Percentiles rank a stretch among this genome's conserved stretches.
phyloP scores from a whole-genome alignment of 2,113 vertebrate species.

The Euleptes europaea region DNA sequence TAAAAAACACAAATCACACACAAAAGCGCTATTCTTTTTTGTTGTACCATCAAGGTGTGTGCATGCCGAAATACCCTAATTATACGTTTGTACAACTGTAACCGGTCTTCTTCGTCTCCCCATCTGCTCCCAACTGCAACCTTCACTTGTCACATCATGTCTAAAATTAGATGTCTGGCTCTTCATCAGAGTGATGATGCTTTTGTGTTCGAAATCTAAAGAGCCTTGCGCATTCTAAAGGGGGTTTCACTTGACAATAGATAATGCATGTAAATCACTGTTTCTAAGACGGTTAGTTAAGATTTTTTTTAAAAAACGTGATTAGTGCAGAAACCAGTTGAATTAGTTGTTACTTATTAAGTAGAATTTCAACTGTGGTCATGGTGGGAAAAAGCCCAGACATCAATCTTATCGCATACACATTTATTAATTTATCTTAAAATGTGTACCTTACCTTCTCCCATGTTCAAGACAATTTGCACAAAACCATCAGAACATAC shows the following conservation, averaged over 20 bases:
- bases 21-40: neutral
- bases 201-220: constrained; percentile 1
- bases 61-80: constrained; percentile 11
- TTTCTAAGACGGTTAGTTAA: neutral
- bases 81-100: constrained; percentile 10
- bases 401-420: too few relatives aligned
- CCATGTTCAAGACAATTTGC: too few relatives aligned
- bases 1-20: constrained; percentile 8
- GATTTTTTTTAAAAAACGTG: constrained; percentile 31
- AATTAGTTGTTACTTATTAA: constrained; percentile 9
- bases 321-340: constrained; percentile 31
- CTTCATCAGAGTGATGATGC: neutral
- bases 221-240: neutral
- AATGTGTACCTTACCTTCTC: too few relatives aligned
- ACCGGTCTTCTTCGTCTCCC: constrained; percentile 26
- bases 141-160: neutral
- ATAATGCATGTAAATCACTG: neutral
- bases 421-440: too few relatives aligned
- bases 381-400: neutral
- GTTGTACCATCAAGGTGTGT: constrained; percentile 20
- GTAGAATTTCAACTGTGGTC: constrained; percentile 36
- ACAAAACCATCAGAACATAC: too few relatives aligned
- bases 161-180: constrained; percentile 1
- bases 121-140: neutral
- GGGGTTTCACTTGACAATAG: neutral